Base-by-base conservation (phyloP, 2,113 vertebrate genomes). In the Microcebus griseorufus region DNA sequence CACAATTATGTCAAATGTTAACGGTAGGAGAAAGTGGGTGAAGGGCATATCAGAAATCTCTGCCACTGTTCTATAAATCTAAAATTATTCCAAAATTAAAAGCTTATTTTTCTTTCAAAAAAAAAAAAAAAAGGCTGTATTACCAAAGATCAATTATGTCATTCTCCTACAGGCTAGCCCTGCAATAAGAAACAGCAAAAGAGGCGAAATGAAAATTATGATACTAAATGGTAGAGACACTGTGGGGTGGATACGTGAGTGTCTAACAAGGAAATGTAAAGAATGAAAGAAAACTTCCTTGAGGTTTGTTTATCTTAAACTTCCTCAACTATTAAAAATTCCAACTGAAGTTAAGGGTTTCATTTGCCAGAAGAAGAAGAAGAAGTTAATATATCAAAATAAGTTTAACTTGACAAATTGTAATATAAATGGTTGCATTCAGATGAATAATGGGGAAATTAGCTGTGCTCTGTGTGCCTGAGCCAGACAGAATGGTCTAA, bases 331-430 rank as follows among this genome's bases (percentile, higher is more conserved):
- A 82, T 92, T 86, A 89, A 94, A 90, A 92, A 67, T 65, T 85
- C 62, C 62, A 62, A 29, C 4, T 42, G 69, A 84, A 90, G 34
- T 45, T 72, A 72, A 72, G 42, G 45, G 3, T 34, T 95, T 78
- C 65, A 39, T 72, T 88, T 86, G 12, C 25, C 67, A 82, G 48
- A 95, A 76, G 55, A 87, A 55, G 32, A 65, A 1, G 69, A 73
- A 83, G 13, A 91, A 51, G 73, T 88, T 81, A 51, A 53, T 88
- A 75, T 23, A 85, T 29, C 69, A 60, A 88, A 97, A 76, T 85
- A 93, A 80, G 92, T 76, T 95, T 76, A 91, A 76, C 42, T 80
- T 83, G 51, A 95, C 83, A 95, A 93, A 93, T 96, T 51, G 9
- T 69, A 95, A 85, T 55, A 88, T 29, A 81, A 97, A 93, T 39